phyloP scores from a whole-genome alignment of 2,113 vertebrate species.

The Alligator mississippiensis region DNA sequence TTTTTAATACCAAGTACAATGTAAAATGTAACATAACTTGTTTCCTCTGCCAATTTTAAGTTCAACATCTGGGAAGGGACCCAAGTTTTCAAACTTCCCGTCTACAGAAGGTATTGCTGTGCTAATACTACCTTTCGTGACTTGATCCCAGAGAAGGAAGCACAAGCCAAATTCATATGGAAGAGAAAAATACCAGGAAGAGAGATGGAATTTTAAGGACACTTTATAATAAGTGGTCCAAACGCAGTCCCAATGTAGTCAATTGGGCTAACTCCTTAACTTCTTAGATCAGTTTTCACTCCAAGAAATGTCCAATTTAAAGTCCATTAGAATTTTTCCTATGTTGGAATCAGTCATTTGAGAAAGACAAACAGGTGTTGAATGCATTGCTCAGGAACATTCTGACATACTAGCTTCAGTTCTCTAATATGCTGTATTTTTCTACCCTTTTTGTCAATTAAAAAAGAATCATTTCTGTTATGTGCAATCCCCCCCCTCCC shows the following conservation, averaged over 20 bases:
- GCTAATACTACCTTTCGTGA: neutral
- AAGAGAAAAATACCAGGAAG: neutral
- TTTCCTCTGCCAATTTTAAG: conserved; percentile 49
- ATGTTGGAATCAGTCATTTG: neutral
- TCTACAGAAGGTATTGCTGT: conserved; percentile 20
- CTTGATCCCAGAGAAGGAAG: neutral
- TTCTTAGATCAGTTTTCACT: neutral
- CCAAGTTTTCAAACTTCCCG: conserved; percentile 45
- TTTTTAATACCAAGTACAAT: conserved; percentile 56
- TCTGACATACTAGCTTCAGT: neutral
- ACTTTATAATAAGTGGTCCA: neutral
- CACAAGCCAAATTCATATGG: neutral
- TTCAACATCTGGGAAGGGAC: conserved; percentile 18
- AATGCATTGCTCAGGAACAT: neutral
- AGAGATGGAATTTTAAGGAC: neutral
- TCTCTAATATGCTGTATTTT: neutral
- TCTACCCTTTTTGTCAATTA: neutral
- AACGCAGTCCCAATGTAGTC: no score
- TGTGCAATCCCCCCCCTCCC: neutral
- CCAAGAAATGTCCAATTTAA: neutral
- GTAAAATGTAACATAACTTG: conserved; percentile 39
- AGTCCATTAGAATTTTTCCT: neutral
- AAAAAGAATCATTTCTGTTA: conserved; percentile 14
- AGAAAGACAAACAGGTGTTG: neutral
- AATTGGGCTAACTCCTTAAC: neutral